phyloP scores from a whole-genome alignment of 1,140 invertebrate species.

The Eupeodes corollae region DNA sequence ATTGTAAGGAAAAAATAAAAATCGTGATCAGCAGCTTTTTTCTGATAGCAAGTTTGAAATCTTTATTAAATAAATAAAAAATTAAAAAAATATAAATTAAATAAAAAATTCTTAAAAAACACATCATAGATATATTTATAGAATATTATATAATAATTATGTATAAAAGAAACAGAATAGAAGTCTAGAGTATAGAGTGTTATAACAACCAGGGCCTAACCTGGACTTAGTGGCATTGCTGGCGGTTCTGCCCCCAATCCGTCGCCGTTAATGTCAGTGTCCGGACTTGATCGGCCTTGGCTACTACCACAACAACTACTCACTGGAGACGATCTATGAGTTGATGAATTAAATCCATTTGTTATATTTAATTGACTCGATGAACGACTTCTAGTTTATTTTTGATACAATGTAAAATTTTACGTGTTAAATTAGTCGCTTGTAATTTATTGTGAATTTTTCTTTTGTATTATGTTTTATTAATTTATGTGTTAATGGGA shows the following conservation, averaged over 20 bases:
- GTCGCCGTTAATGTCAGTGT: slow-evolving; percentile 23
- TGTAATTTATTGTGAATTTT: too few species aligned
- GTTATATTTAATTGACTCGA: slow-evolving; percentile 38
- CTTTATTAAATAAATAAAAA: background rate
- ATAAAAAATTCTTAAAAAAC: background rate
- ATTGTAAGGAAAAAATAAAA: too few species aligned
- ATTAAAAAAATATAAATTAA: background rate
- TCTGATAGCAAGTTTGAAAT: background rate
- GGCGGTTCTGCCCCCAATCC: slow-evolving; percentile 21
- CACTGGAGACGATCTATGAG: slow-evolving; percentile 38
- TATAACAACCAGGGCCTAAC: slow-evolving; percentile 18
- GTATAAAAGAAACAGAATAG: background rate
- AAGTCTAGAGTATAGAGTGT: background rate
- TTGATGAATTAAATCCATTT: slow-evolving; percentile 38
- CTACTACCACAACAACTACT: slow-evolving; percentile 40
- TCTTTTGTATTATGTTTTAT: too few species aligned
- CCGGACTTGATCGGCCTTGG: slow-evolving; percentile 38
- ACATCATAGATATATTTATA: background rate
- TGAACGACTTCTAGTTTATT: slow-evolving; percentile 19
- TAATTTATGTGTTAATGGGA: too few species aligned
- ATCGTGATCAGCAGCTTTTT: too few species aligned
- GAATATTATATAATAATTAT: background rate
- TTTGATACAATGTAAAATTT: too few species aligned
- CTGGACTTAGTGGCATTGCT: slow-evolving; percentile 37
- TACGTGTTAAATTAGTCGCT: too few species aligned